Evolutionary conservation across 1,140 invertebrate species (phyloP).

Genomic region (Helicoverpa armigera): DNA sequence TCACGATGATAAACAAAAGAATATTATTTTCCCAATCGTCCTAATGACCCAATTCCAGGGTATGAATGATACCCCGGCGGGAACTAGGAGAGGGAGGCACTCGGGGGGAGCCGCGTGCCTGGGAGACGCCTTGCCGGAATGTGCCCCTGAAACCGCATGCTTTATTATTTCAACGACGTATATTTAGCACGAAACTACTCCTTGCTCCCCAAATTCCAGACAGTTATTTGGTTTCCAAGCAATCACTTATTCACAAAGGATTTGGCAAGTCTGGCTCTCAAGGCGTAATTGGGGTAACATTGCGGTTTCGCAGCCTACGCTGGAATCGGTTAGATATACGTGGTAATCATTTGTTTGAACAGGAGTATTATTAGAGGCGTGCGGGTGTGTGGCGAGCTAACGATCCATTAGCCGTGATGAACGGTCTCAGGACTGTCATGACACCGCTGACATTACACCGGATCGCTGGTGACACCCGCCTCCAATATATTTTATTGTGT

Average conservation of each 20-base stretch:
- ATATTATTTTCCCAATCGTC: slow-evolving; percentile 43
- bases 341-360: slow-evolving; percentile 20
- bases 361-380: slow-evolving; percentile 26
- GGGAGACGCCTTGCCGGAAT: slow-evolving; percentile 33
- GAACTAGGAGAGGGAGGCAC: slow-evolving; percentile 19
- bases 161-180: slow-evolving; percentile 10
- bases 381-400: not conserved
- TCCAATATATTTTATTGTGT: not conserved
- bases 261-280: slow-evolving; percentile 11
- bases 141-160: slow-evolving; percentile 45
- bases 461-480: slow-evolving; percentile 16
- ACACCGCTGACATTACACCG: slow-evolving; percentile 14
- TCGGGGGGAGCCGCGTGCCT: not conserved
- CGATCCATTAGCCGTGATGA: slow-evolving; percentile 29
- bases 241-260: slow-evolving; percentile 34
- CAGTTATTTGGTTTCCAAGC: slow-evolving; percentile 14
- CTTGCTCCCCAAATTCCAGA: not conserved
- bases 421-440: slow-evolving; percentile 7
- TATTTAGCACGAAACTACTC: slow-evolving; percentile 8
- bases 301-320: slow-evolving; percentile 12
- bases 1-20: slow-evolving; percentile 41
- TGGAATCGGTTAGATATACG: slow-evolving; percentile 12
- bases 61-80: slow-evolving; percentile 58
- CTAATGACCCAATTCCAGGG: slow-evolving; percentile 57
- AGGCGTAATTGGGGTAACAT: slow-evolving; percentile 23